Base-by-base conservation (phyloP, 2,113 vertebrate species). In the Dasyprocta punctata region DNA sequence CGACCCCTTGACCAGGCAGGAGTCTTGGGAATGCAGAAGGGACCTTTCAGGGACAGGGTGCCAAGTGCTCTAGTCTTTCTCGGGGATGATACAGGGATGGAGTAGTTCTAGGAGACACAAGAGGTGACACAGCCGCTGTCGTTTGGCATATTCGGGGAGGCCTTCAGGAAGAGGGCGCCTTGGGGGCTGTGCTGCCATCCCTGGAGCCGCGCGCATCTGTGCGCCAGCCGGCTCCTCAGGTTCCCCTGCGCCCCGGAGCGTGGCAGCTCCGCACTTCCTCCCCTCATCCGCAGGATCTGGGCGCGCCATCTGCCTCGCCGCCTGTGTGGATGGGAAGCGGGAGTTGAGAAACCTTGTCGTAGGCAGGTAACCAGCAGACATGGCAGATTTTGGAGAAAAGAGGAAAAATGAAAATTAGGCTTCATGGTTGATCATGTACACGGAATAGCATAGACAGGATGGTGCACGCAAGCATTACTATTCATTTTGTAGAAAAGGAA, bases 151-250 rank as follows among this genome's bases (percentile, higher is more conserved):
- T 63, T 20, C 36, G 4, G 56, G 47, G 52, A 75, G n/a, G n/a
- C n/a, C 85, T 30, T 80, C 7, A 22, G 81, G 54, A 85, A 65
- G 52, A 69, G 19, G 19, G 28, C 28, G 5, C 58, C 61, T 33
- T 11, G 2, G 3, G 38, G 7, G 47, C 33, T 4, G 0, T 19
- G 49, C 17, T 47, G 19, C 38, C 38, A 38, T 22, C 16, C 30
- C 4, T 44, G 52, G 56, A 30, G 26, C 17, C 49, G 7, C 5
- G 0, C 1, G 22, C 61, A 0, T 26, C 41, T 41, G 7, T 56
- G n/a, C 24, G 33, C 61, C 61, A 47, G 2, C 9, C 80, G 67
- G 52, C n/a, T 14, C 17, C 61, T 16, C 33, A 33, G 26, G 26
- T 61, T 75, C 2, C n/a, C 56, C 58, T 5, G 38, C 38, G n/a